These are phyloP conservation scores for Peromyscus nudipes DNA, from an alignment of 2,797 vertebrate genomes.

Conservation along the genomic window DNA sequence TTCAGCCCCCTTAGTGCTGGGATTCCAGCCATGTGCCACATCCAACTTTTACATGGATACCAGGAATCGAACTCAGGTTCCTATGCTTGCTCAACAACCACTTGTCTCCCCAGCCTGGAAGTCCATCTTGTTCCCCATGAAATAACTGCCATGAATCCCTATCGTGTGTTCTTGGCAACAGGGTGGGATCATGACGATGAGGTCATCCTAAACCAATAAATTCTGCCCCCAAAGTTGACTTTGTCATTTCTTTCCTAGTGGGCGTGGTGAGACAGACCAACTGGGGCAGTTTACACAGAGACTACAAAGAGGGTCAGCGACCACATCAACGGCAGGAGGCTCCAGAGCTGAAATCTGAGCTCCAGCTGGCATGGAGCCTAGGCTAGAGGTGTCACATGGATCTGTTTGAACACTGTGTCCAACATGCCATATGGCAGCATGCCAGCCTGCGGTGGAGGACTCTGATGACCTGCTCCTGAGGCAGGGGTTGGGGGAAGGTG, in stretches of 20 bases:
- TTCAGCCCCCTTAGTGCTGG: neutral
- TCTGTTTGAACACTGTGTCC: neutral
- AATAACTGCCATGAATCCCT: fast-evolving
- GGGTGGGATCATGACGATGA: fast-evolving
- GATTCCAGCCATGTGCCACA: neutral
- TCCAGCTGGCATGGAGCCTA: fast-evolving
- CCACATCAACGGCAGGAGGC: fast-evolving
- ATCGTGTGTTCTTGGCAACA: fast-evolving
- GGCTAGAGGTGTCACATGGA: fast-evolving
- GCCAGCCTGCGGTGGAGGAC: no score
- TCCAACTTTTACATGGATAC: no score
- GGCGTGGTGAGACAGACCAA: fast-evolving
- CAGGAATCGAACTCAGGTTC: neutral
- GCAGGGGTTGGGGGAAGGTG: fast-evolving
- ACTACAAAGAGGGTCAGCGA: neutral
- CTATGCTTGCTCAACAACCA: neutral
- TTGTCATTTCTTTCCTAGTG: neutral
- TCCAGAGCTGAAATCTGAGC: fast-evolving
- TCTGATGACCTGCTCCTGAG: fast-evolving
- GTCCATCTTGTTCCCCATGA: neutral
- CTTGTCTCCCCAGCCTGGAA: neutral
- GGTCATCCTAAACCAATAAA: neutral
- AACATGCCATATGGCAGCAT: fast-evolving
- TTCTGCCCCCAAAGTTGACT: neutral
- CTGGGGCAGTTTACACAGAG: neutral